Base-by-base conservation (phyloP, 2,797 vertebrate species). In the Ctenopoma multispine region DNA sequence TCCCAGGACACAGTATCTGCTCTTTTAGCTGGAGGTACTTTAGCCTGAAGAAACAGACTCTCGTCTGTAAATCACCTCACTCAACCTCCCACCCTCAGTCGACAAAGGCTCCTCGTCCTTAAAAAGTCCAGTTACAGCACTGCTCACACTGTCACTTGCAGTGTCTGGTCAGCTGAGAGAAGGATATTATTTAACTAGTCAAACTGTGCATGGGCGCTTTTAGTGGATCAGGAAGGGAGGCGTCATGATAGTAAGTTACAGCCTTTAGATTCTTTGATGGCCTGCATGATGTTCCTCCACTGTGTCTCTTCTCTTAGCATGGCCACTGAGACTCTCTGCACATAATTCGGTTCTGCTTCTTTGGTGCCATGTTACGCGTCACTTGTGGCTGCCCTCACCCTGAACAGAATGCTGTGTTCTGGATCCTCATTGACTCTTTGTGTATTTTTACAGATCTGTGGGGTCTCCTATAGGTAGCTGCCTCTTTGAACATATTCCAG, bases 181-280 rank as follows among this genome's bases (percentile, higher is more conserved):
- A 17, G 11, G 15, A 41, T 40, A 31, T 24, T 41, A 41, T 17
- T 15, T 41, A 15, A 53, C 20, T 23, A 29, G 38, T 51, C 15
- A 29, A 20, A 29, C 17, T 24, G 34, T 24, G 34, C 7, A 50
- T 8, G 4, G 31, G 29, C 51, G 48, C 23, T 29, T 29, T 51
- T 17, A 51, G 23, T 21, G 24, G 9, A 63, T 63, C 61, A 27
- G 61, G 36, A 63, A 38, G 21, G 34, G 34, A 14, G 14, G 29
- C 21, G 38, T 50, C 23, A 14, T 34, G 18, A 48, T 51, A 36
- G n/a, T 23, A 27, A 1, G 31, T 27, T 36, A 11, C 36, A 13
- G 18, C 21, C 8, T 49, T 4, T 18, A 8, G 36, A 29, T 3
- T 18, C 18, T 10, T 6, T 12, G 9, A 15, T 20, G 10, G 34